phyloP scores from a whole-genome alignment of 2,797 vertebrate genomes.

The Pelochelys cantorii region DNA sequence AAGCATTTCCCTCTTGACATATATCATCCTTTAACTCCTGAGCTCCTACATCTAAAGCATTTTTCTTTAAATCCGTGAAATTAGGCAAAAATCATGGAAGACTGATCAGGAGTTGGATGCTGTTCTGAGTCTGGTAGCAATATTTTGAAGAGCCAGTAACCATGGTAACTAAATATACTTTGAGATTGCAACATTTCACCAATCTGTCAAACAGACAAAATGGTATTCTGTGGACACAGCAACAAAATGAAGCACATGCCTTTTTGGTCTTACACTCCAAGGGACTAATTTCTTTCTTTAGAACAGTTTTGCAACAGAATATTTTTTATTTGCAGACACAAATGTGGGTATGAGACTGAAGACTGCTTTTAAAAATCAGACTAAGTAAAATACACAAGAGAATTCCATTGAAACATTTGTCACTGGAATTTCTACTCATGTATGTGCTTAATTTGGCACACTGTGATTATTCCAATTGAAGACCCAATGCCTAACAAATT shows the following conservation, averaged over 20 bases:
- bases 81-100: conserved; percentile 28
- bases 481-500: background rate
- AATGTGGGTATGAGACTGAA: background rate
- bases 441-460: background rate
- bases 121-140: background rate
- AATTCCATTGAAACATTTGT: background rate
- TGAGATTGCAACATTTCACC: conserved; percentile 45
- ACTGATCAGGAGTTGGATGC: background rate
- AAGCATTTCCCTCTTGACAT: background rate
- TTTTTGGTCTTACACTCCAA: background rate
- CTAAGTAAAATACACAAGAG: background rate
- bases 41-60: background rate
- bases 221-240: background rate
- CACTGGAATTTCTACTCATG: background rate
- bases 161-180: conserved; percentile 61
- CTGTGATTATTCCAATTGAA: background rate
- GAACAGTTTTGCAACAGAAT: background rate
- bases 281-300: background rate
- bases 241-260: background rate
- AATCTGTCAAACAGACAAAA: conserved; percentile 57
- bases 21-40: background rate
- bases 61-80: conserved; percentile 14
- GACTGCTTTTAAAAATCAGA: background rate
- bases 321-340: background rate
- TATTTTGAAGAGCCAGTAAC: conserved; percentile 61